These are phyloP conservation scores for Suricata suricatta DNA, from an alignment of 2,113 vertebrate species.

Conservation along the genomic window DNA sequence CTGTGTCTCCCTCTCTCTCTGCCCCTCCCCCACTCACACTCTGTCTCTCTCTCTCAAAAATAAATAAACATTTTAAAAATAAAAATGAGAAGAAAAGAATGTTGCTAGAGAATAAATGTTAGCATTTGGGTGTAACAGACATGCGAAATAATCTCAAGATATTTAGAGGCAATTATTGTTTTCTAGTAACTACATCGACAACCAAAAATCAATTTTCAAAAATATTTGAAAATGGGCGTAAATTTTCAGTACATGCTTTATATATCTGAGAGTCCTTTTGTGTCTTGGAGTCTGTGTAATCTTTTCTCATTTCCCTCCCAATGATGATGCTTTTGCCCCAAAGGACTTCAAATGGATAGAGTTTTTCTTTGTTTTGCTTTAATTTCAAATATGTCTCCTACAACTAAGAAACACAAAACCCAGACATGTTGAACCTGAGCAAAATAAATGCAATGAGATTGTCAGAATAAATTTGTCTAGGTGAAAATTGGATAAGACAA, in stretches of 20 bases:
- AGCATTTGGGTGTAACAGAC: neutral
- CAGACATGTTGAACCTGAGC: neutral
- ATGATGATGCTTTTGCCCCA: neutral
- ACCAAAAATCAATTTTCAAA: neutral
- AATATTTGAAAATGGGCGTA: neutral
- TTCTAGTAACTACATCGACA: neutral
- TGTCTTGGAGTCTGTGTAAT: neutral
- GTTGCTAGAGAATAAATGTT: neutral
- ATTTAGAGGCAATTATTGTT: neutral
- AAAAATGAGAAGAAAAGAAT: no score
- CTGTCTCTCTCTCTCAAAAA: no score
- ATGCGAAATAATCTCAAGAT: neutral
- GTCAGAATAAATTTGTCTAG: constrained; percentile 43
- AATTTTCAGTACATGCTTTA: neutral
- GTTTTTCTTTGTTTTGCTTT: neutral
- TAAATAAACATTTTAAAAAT: no score
- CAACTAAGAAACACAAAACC: neutral
- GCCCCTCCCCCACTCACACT: no score
- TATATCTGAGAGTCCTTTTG: neutral
- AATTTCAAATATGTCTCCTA: neutral
- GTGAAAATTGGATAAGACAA: constrained; percentile 46
- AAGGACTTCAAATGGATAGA: neutral
- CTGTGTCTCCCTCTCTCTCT: no score
- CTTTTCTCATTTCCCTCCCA: neutral
- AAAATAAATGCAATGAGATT: neutral